These are phyloP conservation scores for Gephyroberyx darwinii DNA, from an alignment of 2,797 vertebrate species.

Conservation along the genomic window DNA sequence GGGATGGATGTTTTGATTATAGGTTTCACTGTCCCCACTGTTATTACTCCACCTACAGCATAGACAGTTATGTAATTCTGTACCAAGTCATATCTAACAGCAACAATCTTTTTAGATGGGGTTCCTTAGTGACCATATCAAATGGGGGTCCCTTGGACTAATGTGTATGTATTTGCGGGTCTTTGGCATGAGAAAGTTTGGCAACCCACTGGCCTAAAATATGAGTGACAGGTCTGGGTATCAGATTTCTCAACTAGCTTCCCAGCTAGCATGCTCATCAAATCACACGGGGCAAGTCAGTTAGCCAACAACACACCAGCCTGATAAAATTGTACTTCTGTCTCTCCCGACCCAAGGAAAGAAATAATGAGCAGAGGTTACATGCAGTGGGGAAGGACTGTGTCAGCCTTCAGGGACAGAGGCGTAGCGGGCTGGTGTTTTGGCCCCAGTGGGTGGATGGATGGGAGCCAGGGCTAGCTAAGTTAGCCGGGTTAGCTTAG, in stretches of 20 bases:
- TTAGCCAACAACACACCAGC: constrained; percentile 20
- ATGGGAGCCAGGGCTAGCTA: constrained; percentile 51
- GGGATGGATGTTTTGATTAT: background rate
- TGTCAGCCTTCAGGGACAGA: background rate
- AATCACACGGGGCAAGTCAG: constrained; percentile 34
- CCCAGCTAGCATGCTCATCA: constrained; percentile 50
- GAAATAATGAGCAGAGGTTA: constrained; percentile 39
- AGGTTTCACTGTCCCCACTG: background rate
- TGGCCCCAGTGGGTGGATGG: constrained; percentile 41
- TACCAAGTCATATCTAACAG: background rate
- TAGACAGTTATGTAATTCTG: background rate
- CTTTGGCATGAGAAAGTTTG: constrained; percentile 41
- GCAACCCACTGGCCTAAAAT: constrained; percentile 14
- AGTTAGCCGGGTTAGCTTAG: constrained; percentile 67
- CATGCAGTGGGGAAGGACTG: constrained; percentile 26
- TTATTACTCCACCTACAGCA: constrained; percentile 13
- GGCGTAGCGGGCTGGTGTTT: constrained; percentile 17
- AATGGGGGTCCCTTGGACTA: background rate
- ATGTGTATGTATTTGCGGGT: too few relatives aligned
- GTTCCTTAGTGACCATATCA: constrained; percentile 13
- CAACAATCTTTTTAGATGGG: background rate
- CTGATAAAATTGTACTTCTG: background rate
- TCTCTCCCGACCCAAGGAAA: background rate
- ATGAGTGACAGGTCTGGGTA: constrained; percentile 33
- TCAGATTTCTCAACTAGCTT: constrained; percentile 25